Percentiles rank a stretch among this genome's conserved stretches.
These are phyloP conservation scores for Himantopus leucocephalus DNA, from an alignment of 2,113 vertebrate genomes.

Conservation along the genomic window DNA sequence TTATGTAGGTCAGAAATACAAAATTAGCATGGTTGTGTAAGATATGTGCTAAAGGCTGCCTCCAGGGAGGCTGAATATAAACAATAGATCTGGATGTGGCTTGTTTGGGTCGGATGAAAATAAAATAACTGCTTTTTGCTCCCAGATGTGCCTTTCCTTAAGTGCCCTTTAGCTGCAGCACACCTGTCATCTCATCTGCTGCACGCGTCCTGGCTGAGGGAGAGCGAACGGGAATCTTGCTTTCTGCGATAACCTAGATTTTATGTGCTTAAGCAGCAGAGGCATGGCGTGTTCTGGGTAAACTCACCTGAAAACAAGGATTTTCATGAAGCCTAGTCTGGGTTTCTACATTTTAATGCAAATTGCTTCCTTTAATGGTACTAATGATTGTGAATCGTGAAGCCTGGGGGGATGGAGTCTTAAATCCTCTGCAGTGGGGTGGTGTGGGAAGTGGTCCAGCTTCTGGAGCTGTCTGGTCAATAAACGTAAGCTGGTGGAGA, in stretches of 20 bases:
- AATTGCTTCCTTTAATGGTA: background rate
- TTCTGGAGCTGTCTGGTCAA: background rate
- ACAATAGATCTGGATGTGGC: background rate
- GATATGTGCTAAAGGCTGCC: conserved; percentile 20
- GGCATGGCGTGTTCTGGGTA: background rate
- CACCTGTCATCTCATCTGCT: background rate
- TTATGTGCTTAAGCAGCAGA: background rate
- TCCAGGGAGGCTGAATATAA: background rate
- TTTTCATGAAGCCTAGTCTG: background rate
- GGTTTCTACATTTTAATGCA: background rate
- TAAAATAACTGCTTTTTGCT: background rate
- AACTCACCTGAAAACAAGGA: background rate
- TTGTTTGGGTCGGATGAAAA: background rate
- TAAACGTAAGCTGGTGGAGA: background rate
- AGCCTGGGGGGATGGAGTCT: background rate
- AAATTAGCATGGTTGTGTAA: conserved; percentile 39
- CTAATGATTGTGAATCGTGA: background rate
- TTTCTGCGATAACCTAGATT: background rate
- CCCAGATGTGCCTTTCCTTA: background rate
- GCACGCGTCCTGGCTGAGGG: background rate
- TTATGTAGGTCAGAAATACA: conserved; percentile 52
- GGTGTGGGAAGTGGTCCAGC: background rate
- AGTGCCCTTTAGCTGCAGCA: background rate
- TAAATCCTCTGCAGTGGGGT: background rate
- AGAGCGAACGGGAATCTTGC: background rate